A percentile compares a stretch with the other conserved stretches of the same genome.
Conservation (phyloP, 1,140 invertebrate species). For the Antheraea pernyi region DNA sequence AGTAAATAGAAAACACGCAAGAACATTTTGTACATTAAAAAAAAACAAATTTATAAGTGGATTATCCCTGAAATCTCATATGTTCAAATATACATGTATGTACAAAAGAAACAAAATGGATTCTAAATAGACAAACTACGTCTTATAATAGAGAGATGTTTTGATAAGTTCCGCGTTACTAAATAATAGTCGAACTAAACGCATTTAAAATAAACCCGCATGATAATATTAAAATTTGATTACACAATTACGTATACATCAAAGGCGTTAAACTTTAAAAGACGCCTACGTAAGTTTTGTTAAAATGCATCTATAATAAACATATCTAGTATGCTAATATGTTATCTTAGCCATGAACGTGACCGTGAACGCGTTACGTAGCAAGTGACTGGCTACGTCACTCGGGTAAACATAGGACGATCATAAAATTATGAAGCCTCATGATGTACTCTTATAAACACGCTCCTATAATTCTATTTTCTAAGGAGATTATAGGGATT, state of each 20-base stretch:
- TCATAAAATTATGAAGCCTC: constrained; percentile 40
- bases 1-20: too few species aligned
- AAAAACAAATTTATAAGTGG: too few species aligned
- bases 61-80: too few species aligned
- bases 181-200: too few species aligned
- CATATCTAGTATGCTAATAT: constrained; percentile 2
- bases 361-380: constrained; percentile 50
- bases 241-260: neutral
- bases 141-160: too few species aligned
- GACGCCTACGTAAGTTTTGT: neutral
- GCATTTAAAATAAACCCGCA: neutral
- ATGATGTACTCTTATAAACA: constrained; percentile 23
- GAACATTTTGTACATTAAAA: too few species aligned
- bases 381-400: constrained; percentile 19
- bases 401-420: constrained; percentile 21
- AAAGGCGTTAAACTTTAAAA: neutral
- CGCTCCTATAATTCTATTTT: constrained; percentile 30
- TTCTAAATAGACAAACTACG: too few species aligned
- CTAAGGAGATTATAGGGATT: constrained; percentile 30
- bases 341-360: constrained; percentile 46
- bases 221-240: neutral
- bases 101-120: too few species aligned
- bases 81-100: too few species aligned
- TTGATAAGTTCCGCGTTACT: too few species aligned
- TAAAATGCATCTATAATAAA: neutral